Evolutionary conservation across 2,113 vertebrate species (phyloP).

Genomic region (Catharus minimus): DNA sequence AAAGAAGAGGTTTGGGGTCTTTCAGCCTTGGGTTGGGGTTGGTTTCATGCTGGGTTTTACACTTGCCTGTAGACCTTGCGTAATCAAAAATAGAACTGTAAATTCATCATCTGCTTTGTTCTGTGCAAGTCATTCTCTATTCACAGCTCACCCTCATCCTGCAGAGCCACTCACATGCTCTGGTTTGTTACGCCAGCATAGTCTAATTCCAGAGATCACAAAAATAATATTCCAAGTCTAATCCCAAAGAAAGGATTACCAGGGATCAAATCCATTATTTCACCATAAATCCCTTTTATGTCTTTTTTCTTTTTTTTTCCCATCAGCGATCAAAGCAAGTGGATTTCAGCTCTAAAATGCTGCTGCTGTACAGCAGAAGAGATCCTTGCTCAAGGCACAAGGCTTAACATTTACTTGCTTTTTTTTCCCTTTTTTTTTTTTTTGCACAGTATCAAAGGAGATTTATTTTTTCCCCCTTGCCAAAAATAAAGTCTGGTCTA

Average conservation of each 20-base stretch:
- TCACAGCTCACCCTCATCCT: slow-evolving; percentile 17
- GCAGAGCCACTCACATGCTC: slow-evolving; percentile 29
- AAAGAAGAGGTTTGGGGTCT: not conserved
- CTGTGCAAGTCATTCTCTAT: not conserved
- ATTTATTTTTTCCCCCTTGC: slow-evolving; percentile 25
- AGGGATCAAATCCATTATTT: slow-evolving; percentile 38
- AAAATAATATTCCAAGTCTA: slow-evolving; percentile 51
- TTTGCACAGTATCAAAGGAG: slow-evolving; percentile 27
- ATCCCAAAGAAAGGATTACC: slow-evolving; percentile 46
- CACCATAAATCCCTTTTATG: slow-evolving; percentile 25
- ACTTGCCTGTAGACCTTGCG: not conserved
- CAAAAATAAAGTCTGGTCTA: slow-evolving; percentile 44
- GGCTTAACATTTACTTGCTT: not conserved
- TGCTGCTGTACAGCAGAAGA: not conserved
- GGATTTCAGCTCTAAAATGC: not conserved
- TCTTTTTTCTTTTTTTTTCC: not conserved
- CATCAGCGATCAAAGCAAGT: not conserved
- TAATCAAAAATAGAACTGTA: slow-evolving; percentile 15
- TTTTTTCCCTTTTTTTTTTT: not conserved
- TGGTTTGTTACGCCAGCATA: not conserved
- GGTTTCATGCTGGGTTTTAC: not conserved
- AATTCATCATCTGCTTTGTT: slow-evolving; percentile 46
- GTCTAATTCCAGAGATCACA: slow-evolving; percentile 47
- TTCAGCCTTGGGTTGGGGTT: not conserved
- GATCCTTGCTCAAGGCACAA: slow-evolving; percentile 25